Evolutionary conservation across 1,140 invertebrate species (phyloP).

Genomic region (Triops cancriformis): DNA sequence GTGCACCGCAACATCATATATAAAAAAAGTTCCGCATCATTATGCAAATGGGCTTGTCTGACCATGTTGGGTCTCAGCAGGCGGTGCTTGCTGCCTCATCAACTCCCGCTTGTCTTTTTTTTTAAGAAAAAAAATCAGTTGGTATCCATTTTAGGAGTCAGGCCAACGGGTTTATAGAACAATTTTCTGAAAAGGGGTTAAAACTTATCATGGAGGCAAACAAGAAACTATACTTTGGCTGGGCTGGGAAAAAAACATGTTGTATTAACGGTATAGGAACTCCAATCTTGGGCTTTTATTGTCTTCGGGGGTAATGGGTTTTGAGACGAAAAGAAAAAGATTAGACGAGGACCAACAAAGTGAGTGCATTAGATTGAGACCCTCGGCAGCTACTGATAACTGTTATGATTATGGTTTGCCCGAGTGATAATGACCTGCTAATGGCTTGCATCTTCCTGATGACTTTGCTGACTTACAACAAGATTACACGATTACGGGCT

Average conservation of each 20-base stretch:
- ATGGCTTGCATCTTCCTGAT: background rate
- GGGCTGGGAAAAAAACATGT: too few relatives aligned
- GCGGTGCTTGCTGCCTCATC: conserved; percentile 7
- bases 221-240: background rate
- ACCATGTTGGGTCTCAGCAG: conserved; percentile 12
- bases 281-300: background rate
- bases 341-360: background rate
- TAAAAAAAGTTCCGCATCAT: conserved; percentile 13
- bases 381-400: background rate
- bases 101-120: background rate
- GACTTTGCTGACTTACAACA: background rate
- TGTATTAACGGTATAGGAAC: background rate
- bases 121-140: background rate
- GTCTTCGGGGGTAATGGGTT: background rate
- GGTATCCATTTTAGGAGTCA: background rate
- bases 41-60: conserved; percentile 5
- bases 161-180: background rate
- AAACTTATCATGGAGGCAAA: background rate
- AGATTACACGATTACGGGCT: background rate
- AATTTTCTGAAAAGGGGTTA: too few relatives aligned
- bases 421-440: conserved; percentile 6
- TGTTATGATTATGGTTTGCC: background rate
- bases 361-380: background rate
- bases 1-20: background rate
- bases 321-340: background rate